phyloP scores from a whole-genome alignment of 1,140 invertebrate species.

The Sitodiplosis mosellana region DNA sequence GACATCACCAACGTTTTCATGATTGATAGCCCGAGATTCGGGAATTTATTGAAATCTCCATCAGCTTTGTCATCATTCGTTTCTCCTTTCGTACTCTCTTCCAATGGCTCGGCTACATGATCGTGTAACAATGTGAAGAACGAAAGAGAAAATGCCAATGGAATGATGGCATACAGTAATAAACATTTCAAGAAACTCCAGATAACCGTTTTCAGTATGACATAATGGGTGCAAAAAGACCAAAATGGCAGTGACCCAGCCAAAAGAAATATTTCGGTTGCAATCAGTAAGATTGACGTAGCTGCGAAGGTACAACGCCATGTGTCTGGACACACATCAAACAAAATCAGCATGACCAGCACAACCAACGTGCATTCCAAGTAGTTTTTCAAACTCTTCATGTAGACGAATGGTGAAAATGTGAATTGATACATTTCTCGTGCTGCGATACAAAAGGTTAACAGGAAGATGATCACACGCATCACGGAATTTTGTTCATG shows the following conservation, averaged over 20 bases:
- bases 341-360: slow-evolving; percentile 31
- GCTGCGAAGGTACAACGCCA: slow-evolving; percentile 37
- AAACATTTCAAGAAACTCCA: neutral
- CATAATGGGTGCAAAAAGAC: neutral
- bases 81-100: slow-evolving; percentile 17
- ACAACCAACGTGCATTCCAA: slow-evolving; percentile 45
- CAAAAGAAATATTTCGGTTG: slow-evolving; percentile 30
- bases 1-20: slow-evolving; percentile 71
- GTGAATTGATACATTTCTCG: slow-evolving; percentile 49
- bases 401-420: slow-evolving; percentile 39
- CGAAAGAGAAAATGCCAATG: slow-evolving; percentile 17
- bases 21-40: slow-evolving; percentile 39
- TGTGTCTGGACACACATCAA: slow-evolving; percentile 27
- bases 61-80: slow-evolving; percentile 27
- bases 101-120: slow-evolving; percentile 9
- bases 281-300: slow-evolving; percentile 48
- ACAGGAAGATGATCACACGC: slow-evolving; percentile 27
- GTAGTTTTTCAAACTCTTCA: slow-evolving; percentile 47
- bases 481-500: slow-evolving; percentile 17
- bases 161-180: neutral
- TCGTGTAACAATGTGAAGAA: slow-evolving; percentile 16
- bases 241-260: neutral
- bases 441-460: slow-evolving; percentile 34
- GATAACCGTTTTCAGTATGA: neutral
- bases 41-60: slow-evolving; percentile 35